Evolutionary conservation across 2,888 invertebrate species (phyloP), one percentile per base, ranked within the genome.

Genomic region (Pardosa pseudoannulata): DNA sequence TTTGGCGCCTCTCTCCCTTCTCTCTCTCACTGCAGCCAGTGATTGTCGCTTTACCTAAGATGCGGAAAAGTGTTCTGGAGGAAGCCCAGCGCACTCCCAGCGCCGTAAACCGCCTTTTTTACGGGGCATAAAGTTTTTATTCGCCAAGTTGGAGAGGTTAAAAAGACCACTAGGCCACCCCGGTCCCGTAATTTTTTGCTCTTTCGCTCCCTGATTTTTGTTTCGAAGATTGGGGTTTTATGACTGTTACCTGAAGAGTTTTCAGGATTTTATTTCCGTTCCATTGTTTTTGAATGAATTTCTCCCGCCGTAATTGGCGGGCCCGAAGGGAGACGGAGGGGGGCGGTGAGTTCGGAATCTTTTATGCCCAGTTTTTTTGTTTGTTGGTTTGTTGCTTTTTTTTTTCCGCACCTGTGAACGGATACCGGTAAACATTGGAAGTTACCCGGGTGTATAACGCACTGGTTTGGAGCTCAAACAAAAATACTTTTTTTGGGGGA

Each of bases 71-170:
- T 76, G 76, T 83, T 83, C 72, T 68, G 31, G 6, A 39, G 65
- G 65, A 65, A 73, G 50, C 29, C 27, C 28, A 32, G 23, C 64
- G 64, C 50, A 67, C 67, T 86, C 75, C 68, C 41, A 28, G 11
- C 68, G 68, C 79, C 79, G 79, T 79, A 87, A 87, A 87, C 80
- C 87, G 71, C 76, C 71, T 76, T 87, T n/a, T 87, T 87, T 79
- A 80, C 79, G 87, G 87, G 64, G 73, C 80, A 87, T 87, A 87
- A 87, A 87, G 87, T 87, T 87, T 87, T 80, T 79, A 87, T 87
- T 87, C 71, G 80, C 71, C 36, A 41, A 79, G 74, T 72, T 74
- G 68, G 82, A 78, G 83, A 78, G 83, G 83, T 83, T 83, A 78
- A 78, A 71, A 83, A 76, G 83, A 83, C 76, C 71, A 81, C 81